Evolutionary conservation across 2,113 vertebrate genomes (phyloP).

Genomic region (Prolemur simus): DNA sequence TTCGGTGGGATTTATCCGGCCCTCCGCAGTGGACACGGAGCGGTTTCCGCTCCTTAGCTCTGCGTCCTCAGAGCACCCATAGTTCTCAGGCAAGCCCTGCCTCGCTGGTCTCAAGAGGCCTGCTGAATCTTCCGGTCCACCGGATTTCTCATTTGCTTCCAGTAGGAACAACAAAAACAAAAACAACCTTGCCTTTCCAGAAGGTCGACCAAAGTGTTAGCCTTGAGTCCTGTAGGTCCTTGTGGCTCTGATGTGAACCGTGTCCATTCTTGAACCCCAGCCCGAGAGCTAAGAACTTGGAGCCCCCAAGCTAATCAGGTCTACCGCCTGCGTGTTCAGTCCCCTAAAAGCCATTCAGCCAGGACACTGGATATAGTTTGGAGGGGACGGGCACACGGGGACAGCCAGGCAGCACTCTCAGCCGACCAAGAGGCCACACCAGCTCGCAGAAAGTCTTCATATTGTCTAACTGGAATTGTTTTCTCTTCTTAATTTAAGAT

Average conservation of each 20-base stretch:
- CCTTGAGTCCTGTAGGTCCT: not conserved
- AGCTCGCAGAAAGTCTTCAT: not conserved
- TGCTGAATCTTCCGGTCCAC: not conserved
- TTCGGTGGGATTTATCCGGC: not conserved
- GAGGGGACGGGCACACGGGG: not conserved
- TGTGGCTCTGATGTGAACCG: not conserved
- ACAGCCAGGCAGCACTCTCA: not conserved
- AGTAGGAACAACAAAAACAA: too few species aligned
- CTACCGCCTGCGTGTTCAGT: not conserved
- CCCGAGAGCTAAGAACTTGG: accelerated
- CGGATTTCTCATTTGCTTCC: not conserved
- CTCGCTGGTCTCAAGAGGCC: not conserved
- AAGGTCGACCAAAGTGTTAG: not conserved
- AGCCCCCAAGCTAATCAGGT: not conserved
- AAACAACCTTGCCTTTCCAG: not conserved
- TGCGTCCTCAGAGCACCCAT: too few species aligned
- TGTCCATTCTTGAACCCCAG: not conserved
- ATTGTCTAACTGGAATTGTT: not conserved
- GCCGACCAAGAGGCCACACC: not conserved
- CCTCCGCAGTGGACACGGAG: not conserved
- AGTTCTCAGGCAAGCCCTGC: not conserved
- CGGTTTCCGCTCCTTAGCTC: not conserved
- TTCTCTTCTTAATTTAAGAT: not conserved
- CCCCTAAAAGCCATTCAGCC: not conserved
- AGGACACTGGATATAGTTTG: accelerated